phyloP scores from a whole-genome alignment of 2,888 invertebrate species.

The Gerris lacustris region DNA sequence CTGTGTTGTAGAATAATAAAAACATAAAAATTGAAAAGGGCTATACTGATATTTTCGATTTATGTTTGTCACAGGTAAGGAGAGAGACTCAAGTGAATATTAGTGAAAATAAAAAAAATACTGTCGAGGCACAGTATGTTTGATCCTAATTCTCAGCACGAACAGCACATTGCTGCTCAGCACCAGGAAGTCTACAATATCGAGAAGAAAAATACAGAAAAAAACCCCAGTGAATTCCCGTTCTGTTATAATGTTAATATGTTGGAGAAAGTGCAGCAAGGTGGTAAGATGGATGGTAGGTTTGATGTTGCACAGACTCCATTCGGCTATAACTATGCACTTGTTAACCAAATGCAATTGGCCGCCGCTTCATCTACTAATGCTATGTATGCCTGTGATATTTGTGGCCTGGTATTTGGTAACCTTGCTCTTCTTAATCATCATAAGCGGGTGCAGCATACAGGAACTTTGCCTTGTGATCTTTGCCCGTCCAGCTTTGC shows the following conservation, averaged over 20 bases:
- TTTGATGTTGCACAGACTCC: slow-evolving; percentile 38
- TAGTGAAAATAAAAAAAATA: no score
- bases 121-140: slow-evolving; percentile 14
- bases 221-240: slow-evolving; percentile 38
- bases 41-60: neutral
- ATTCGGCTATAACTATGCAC: slow-evolving; percentile 59
- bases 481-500: slow-evolving; percentile 40
- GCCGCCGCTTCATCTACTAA: slow-evolving; percentile 53
- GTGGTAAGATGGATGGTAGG: slow-evolving; percentile 40
- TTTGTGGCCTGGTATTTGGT: slow-evolving; percentile 73
- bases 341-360: slow-evolving; percentile 75
- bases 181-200: slow-evolving; percentile 26
- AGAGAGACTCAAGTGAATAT: neutral
- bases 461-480: slow-evolving; percentile 34
- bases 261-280: slow-evolving; percentile 39
- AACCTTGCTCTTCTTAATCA: slow-evolving; percentile 68
- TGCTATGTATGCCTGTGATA: slow-evolving; percentile 77
- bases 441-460: slow-evolving; percentile 69
- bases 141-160: slow-evolving; percentile 20
- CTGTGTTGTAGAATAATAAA: no score
- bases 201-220: slow-evolving; percentile 26
- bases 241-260: slow-evolving; percentile 43
- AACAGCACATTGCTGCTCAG: slow-evolving; percentile 17
- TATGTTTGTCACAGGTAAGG: neutral
- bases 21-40: neutral